Conservation (phyloP, 2,113 vertebrate species). For the Dolichotis patagonum region DNA sequence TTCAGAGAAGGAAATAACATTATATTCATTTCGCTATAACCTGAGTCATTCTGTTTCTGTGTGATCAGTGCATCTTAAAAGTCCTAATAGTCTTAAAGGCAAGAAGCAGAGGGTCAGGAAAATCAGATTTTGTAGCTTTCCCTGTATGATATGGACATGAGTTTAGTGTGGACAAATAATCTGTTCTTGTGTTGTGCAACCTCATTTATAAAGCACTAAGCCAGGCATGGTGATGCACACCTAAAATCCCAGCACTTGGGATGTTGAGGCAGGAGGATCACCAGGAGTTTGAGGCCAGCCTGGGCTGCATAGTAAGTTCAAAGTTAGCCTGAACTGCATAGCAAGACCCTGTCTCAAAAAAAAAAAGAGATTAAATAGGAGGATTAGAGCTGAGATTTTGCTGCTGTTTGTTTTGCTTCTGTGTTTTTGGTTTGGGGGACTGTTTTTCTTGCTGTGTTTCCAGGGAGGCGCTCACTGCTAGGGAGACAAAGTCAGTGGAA, state of each 20-base stretch:
- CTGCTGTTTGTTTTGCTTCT: background rate
- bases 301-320: background rate
- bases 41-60: background rate
- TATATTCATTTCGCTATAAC: background rate
- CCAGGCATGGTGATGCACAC: background rate
- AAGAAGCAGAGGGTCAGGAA: background rate
- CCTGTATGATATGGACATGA: background rate
- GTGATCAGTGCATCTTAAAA: background rate
- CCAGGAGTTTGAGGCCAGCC: background rate
- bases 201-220: background rate
- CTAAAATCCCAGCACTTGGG: background rate
- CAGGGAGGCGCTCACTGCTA: background rate
- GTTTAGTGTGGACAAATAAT: background rate
- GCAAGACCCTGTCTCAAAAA: background rate
- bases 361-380: background rate
- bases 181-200: background rate
- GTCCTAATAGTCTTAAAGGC: background rate
- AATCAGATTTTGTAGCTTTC: background rate
- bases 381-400: background rate
- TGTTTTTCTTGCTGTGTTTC: background rate
- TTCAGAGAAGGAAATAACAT: background rate
- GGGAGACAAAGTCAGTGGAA: background rate
- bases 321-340: background rate
- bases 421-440: background rate
- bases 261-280: background rate